A percentile compares a stretch with the other conserved stretches of the same genome.
Conservation (phyloP, 2,888 invertebrate species). For the Junonia oenone region DNA sequence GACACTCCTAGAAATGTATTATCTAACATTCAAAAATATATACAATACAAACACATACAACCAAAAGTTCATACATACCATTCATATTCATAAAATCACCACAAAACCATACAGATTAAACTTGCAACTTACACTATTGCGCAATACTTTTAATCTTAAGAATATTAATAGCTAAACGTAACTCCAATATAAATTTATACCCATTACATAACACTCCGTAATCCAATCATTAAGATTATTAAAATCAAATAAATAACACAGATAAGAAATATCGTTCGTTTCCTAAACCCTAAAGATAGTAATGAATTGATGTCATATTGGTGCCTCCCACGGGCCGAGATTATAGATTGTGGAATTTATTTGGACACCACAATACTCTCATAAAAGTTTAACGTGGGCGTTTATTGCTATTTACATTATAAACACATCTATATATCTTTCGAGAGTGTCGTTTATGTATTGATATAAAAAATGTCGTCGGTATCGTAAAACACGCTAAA, state of each 20-base stretch:
- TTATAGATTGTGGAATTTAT: slow-evolving; percentile 38
- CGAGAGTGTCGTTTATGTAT: slow-evolving; percentile 25
- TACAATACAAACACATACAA: too few relatives aligned
- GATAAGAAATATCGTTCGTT: slow-evolving; percentile 14
- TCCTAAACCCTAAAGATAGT: slow-evolving; percentile 19
- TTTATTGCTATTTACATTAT: slow-evolving; percentile 37
- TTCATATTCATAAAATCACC: too few relatives aligned
- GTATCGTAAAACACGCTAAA: slow-evolving; percentile 12
- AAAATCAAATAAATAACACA: slow-evolving; percentile 4
- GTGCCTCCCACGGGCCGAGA: slow-evolving; percentile 33
- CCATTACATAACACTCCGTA: neutral
- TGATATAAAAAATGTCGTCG: slow-evolving; percentile 25
- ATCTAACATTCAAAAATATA: too few relatives aligned
- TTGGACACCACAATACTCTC: slow-evolving; percentile 38
- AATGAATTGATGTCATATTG: slow-evolving; percentile 32
- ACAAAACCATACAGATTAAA: too few relatives aligned
- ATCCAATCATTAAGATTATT: neutral
- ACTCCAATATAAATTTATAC: too few relatives aligned
- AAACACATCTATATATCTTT: slow-evolving; percentile 30
- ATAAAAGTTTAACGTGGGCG: slow-evolving; percentile 38
- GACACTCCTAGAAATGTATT: too few relatives aligned
- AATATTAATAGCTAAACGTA: too few relatives aligned
- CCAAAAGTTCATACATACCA: too few relatives aligned
- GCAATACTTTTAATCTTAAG: too few relatives aligned
- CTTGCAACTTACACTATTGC: too few relatives aligned